These are phyloP conservation scores for Luehdorfia chinensis DNA, from an alignment of 1,140 invertebrate genomes.

Conservation along the genomic window DNA sequence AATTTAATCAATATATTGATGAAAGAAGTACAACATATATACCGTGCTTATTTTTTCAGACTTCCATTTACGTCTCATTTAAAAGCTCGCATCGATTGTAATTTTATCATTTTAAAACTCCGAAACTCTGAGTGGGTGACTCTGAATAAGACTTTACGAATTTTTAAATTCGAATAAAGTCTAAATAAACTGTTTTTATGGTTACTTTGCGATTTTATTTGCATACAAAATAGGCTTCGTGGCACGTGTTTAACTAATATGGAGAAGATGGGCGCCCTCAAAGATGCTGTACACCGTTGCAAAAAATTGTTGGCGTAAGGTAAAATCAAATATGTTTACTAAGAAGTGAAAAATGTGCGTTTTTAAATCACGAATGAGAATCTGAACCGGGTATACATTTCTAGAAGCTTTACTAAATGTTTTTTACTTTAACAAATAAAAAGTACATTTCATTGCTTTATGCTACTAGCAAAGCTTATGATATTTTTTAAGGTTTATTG, in stretches of 20 bases:
- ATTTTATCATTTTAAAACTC: conserved; percentile 67
- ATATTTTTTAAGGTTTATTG: too few species aligned
- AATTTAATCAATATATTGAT: too few species aligned
- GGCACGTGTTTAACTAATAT: conserved; percentile 64
- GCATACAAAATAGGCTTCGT: conserved; percentile 51
- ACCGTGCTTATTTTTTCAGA: conserved; percentile 45
- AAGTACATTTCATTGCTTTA: too few species aligned
- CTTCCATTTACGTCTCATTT: conserved; percentile 67
- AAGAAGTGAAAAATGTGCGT: too few species aligned
- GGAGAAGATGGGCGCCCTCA: conserved; percentile 49
- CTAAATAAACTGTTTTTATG: conserved; percentile 68
- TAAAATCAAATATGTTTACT: too few species aligned
- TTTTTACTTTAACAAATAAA: too few species aligned
- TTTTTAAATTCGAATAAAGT: conserved; percentile 66
- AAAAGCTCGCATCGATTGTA: conserved; percentile 42
- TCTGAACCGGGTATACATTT: too few species aligned
- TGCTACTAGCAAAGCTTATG: too few species aligned
- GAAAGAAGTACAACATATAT: too few species aligned
- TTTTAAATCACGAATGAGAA: too few species aligned
- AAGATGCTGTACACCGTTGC: conserved; percentile 33
- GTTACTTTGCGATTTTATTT: conserved; percentile 62
- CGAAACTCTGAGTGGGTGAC: conserved; percentile 48
- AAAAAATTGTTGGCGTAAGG: conserved; percentile 39
- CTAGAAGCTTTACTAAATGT: too few species aligned
- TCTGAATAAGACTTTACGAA: conserved; percentile 68